phyloP scores from a whole-genome alignment of 37 sponge, comb jelly and placozoan species.

The Chondrilla cf. caribensis region DNA sequence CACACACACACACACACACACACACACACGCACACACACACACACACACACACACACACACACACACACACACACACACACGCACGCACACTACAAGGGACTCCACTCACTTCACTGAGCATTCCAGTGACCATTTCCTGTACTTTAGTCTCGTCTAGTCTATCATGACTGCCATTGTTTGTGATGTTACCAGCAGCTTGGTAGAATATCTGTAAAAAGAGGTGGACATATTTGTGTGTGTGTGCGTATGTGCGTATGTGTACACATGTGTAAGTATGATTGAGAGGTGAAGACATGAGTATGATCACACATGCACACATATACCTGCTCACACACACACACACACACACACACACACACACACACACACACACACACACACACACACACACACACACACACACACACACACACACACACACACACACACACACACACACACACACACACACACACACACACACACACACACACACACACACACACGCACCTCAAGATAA shows the following conservation, averaged over 20 bases:
- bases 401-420: constrained; percentile 33
- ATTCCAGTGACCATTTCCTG: constrained; percentile 28
- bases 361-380: constrained; percentile 38
- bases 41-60: not conserved
- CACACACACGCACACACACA: not conserved
- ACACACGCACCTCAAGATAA: constrained; percentile 47
- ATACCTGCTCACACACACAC: constrained; percentile 20
- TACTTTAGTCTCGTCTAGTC: constrained; percentile 6
- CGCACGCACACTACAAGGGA: not conserved
- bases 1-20: not conserved
- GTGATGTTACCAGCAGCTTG: constrained; percentile 63
- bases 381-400: constrained; percentile 37
- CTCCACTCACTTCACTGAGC: constrained; percentile 1
- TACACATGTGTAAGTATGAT: not conserved
- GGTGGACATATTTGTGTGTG: not conserved
- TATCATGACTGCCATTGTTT: constrained; percentile 48
- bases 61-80: constrained; percentile 5
- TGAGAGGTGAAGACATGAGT: too few species aligned
- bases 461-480: constrained; percentile 28
- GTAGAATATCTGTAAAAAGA: constrained; percentile 30
- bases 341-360: constrained; percentile 25
- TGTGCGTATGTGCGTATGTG: not conserved
- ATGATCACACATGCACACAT: constrained; percentile 7
- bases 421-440: constrained; percentile 26
- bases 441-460: constrained; percentile 25